Evolutionary conservation across 2,888 invertebrate genomes (phyloP).

Genomic region (Habroteleia sp.): DNA sequence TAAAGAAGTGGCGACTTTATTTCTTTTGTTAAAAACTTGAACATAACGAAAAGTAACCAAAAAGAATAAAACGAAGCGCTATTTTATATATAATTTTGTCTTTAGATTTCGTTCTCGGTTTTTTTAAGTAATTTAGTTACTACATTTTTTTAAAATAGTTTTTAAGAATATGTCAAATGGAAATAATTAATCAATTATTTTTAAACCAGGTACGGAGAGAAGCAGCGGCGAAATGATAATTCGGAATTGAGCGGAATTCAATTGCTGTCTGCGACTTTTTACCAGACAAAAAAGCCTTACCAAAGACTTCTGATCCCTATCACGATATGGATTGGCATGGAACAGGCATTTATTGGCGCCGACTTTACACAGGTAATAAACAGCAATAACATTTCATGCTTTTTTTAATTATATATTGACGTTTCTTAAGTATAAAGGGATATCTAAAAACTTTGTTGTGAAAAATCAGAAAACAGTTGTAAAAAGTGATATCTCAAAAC

Average conservation of each 20-base stretch:
- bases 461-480: too few relatives aligned
- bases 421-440: too few relatives aligned
- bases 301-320: constrained; percentile 96
- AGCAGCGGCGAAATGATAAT: constrained; percentile 89
- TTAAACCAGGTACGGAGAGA: constrained; percentile 89
- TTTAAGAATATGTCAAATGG: too few relatives aligned
- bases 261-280: constrained; percentile 92
- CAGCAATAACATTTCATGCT: neutral
- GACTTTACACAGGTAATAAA: constrained; percentile 89
- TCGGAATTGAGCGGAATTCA: constrained; percentile 89
- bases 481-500: too few relatives aligned
- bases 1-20: constrained; percentile 28
- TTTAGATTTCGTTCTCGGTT: too few relatives aligned
- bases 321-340: constrained; percentile 98
- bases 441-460: too few relatives aligned
- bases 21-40: constrained; percentile 29
- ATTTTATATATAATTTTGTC: constrained; percentile 39
- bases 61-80: constrained; percentile 8
- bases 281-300: constrained; percentile 94
- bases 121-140: too few relatives aligned
- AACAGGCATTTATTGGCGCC: constrained; percentile 97
- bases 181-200: too few relatives aligned
- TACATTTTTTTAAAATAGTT: too few relatives aligned
- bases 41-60: constrained; percentile 21
- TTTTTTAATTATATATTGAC: too few relatives aligned